Evolutionary conservation across 2,888 invertebrate genomes (phyloP), one percentile per base, ranked within the genome.

Genomic region (Cremastobaeus sp.): DNA sequence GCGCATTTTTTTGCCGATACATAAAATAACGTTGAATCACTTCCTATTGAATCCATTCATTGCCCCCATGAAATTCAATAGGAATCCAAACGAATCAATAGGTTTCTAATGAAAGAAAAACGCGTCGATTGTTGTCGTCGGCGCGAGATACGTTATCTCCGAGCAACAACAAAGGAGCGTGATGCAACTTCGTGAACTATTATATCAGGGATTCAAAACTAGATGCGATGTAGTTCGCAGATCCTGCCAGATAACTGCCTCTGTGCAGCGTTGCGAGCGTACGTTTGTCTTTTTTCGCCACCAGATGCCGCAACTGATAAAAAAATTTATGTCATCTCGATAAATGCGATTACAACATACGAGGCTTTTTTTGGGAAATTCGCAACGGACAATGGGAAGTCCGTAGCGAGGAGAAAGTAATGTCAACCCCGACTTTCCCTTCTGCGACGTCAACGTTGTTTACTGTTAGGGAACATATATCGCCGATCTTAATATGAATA

Each of bases 51-150:
- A 60, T 54, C 69, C 52, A 60, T 62, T 60, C 47, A 41, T 69
- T 69, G 69, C 37, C 39, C 32, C 14, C 25, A 32, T 39, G 28
- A 60, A 62, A 62, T 69, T 62, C 54, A 62, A 60, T 62, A 45
- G 39, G 54, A 60, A 69, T 62, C 32, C 54, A 30, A 59, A 62
- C 57, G 66, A 69, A 69, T 60, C 68, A 52, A 69, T 60, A 47
- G 68, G 60, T 60, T 60, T 69, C 45, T 69, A 69, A 59, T 59
- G 59, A 69, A 60, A 60, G 60, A 69, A 69, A 59, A 69, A 68
- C 66, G 43, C 66, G 57, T 47, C 57, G 66, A 68, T 68, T 68
- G 65, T 66, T 55, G 65, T 54, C 54, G 34, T 15, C 57, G 48
- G 50, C 28, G 20, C 25, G 35, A 59, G 68, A 69, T 69, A 69